Base-by-base conservation (phyloP, 2,888 invertebrate genomes). In the Cremastobaeus sp. region DNA sequence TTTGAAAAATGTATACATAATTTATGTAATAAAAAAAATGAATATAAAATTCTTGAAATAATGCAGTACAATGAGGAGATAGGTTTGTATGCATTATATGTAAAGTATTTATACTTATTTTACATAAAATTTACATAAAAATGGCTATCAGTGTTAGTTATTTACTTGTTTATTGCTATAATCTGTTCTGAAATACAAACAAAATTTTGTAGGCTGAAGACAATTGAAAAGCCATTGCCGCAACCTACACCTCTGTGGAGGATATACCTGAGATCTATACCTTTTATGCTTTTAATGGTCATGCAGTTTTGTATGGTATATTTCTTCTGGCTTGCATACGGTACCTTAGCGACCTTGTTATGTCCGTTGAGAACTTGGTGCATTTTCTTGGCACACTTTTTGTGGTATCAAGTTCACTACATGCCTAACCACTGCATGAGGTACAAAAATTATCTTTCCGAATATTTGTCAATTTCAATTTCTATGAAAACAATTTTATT, bases 321-420 rank as follows among this genome's bases (percentile, higher is more conserved):
- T 84, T 93, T 93, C 84, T 95, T 95, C 84, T 94, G 93, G 92
- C 84, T 93, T 77, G 94, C 94, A 11, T 95, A 96, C 88, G 95
- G 95, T 6, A 92, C 92, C 0, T 85, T 94, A 84, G 93, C 95
- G 0, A 91, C 94, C 72, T 76, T 95, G 55, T 88, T 95, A 72
- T 94, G 95, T 48, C 95, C 95, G 0, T 88, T 96, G 47, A 89
- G 95, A 78, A 94, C 94, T 0, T 96, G 95, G 93, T 93, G 94
- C 55, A 89, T 95, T 45, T 59, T 92, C 45, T 86, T 95, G 74
- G 93, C 93, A 69, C 81, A 92, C 45, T 83, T 91, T 68, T 83
- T 94, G 65, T 94, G 93, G 92, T 91, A 92, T 83, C 91, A 91
- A 80, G 90, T 91, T 5, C 83, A 91, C 76, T 89, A 89, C 57